These are phyloP conservation scores for Dicrurus megarhynchus DNA, from an alignment of 2,113 vertebrate genomes.

Conservation along the genomic window DNA sequence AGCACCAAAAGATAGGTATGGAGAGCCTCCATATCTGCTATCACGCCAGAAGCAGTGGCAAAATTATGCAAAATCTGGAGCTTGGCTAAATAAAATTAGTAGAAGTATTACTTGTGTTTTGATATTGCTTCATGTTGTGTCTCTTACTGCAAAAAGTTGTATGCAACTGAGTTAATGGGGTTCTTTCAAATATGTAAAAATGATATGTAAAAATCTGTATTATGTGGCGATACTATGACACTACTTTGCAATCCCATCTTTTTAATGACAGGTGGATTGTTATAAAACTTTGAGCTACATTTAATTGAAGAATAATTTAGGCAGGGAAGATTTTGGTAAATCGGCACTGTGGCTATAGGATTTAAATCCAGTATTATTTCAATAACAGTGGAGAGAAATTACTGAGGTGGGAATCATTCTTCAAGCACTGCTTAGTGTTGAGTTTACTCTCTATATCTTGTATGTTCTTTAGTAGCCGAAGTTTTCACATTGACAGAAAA, in stretches of 20 bases:
- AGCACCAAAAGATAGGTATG: neutral
- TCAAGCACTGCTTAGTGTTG: neutral
- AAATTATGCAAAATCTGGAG: neutral
- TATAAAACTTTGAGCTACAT: neutral
- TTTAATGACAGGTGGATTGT: neutral
- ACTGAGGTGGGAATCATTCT: neutral
- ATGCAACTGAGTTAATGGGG: neutral
- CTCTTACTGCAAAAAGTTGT: slow-evolving; percentile 3
- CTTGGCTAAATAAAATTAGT: neutral
- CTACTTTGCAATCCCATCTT: neutral
- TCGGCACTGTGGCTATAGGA: neutral
- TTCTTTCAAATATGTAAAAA: neutral
- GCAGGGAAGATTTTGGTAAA: neutral
- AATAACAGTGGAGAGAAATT: neutral
- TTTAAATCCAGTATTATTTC: neutral
- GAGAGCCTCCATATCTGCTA: neutral
- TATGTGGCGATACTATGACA: neutral
- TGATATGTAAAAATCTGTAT: neutral
- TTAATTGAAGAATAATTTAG: neutral
- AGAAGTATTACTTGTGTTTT: neutral
- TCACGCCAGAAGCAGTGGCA: neutral
- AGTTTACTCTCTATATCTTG: neutral
- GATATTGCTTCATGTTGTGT: slow-evolving; percentile 18
- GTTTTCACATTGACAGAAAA: neutral
- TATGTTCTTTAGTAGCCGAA: neutral